These are phyloP conservation scores for Drosophila nr. perissopoda DNA, from an alignment of 2,888 invertebrate genomes.

Conservation along the genomic window DNA sequence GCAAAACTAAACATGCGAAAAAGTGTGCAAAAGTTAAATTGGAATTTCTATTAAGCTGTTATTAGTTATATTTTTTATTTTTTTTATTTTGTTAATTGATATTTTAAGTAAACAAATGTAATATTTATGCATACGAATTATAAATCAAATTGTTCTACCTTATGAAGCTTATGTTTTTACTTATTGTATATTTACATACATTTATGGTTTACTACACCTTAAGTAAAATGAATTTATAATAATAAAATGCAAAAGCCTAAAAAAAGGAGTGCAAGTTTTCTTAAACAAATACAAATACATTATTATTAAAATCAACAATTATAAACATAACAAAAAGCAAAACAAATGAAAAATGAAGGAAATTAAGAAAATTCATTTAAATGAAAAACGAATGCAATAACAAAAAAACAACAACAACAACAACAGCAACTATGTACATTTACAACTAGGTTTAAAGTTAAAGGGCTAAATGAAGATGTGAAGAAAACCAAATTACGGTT, in stretches of 20 bases:
- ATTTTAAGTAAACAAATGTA: conserved; percentile 69
- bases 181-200: conserved; percentile 51
- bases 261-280: conserved; percentile 62
- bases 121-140: conserved; percentile 63
- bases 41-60: conserved; percentile 57
- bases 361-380: conserved; percentile 32
- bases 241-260: conserved; percentile 37
- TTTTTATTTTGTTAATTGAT: conserved; percentile 45
- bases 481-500: conserved; percentile 29
- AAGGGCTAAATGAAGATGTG: conserved; percentile 44
- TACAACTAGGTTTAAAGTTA: conserved; percentile 66
- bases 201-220: conserved; percentile 70
- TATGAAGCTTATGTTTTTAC: conserved; percentile 57
- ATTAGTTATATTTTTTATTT: conserved; percentile 42
- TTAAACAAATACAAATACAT: conserved; percentile 50
- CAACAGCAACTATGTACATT: conserved; percentile 50
- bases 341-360: conserved; percentile 12
- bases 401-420: conserved; percentile 12
- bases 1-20: conserved; percentile 31
- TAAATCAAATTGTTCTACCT: conserved; percentile 69
- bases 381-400: conserved; percentile 13
- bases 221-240: conserved; percentile 75
- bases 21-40: conserved; percentile 23
- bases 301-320: conserved; percentile 32
- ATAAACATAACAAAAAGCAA: conserved; percentile 28